Conservation (phyloP, 1,140 invertebrate species). For the Chionoecetes opilio region DNA sequence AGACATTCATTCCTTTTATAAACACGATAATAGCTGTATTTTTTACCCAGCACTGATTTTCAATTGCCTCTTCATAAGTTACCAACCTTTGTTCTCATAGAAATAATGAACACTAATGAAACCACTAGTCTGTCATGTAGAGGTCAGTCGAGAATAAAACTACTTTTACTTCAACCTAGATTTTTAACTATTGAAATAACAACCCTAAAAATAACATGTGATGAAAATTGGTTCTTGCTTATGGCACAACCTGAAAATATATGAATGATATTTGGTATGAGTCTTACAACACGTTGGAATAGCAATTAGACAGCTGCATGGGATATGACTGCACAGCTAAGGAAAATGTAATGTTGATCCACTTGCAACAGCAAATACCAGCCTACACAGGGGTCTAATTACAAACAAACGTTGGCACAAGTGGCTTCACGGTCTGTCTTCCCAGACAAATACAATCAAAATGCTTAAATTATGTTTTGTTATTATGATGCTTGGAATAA, state of each 20-base stretch:
- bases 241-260: conserved; percentile 80
- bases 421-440: conserved; percentile 61
- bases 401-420: conserved; percentile 77
- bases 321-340: conserved; percentile 46
- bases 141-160: conserved; percentile 88
- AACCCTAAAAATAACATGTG: conserved; percentile 78
- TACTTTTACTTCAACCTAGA: conserved; percentile 60
- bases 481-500: not conserved
- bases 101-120: not conserved
- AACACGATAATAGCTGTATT: not conserved
- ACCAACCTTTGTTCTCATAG: too few species aligned
- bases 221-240: conserved; percentile 76
- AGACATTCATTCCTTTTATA: not conserved
- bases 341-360: not conserved
- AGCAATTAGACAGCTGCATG: conserved; percentile 73
- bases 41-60: conserved; percentile 19
- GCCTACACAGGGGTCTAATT: conserved; percentile 65
- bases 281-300: conserved; percentile 68
- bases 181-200: conserved; percentile 78
- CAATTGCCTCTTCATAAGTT: not conserved
- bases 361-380: not conserved
- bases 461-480: not conserved
- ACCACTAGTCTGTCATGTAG: conserved; percentile 84
- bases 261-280: conserved; percentile 77
- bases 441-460: conserved; percentile 32